These are phyloP conservation scores for Varroa destructor DNA, from an alignment of 1,140 invertebrate species.

Conservation along the genomic window DNA sequence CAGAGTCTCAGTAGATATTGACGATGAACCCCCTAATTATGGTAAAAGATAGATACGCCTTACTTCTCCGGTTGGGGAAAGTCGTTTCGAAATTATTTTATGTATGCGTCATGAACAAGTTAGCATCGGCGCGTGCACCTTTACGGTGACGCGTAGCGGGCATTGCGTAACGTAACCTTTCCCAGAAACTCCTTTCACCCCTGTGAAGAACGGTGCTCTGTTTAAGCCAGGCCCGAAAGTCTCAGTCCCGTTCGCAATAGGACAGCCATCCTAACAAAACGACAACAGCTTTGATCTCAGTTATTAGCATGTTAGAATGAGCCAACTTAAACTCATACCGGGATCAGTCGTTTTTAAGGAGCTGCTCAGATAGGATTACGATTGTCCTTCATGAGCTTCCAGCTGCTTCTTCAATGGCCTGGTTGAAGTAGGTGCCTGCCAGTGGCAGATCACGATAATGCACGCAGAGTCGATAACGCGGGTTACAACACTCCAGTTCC, in stretches of 20 bases:
- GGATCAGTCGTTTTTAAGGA: conserved; percentile 83
- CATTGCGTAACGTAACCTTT: conserved; percentile 74
- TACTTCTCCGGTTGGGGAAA: too few relatives aligned
- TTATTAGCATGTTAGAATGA: conserved; percentile 72
- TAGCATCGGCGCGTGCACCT: too few relatives aligned
- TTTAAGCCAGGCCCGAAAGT: conserved; percentile 76
- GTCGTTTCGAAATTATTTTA: too few relatives aligned
- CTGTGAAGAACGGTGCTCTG: conserved; percentile 79
- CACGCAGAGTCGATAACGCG: conserved; percentile 75
- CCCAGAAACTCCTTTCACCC: conserved; percentile 85
- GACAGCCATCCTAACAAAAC: conserved; percentile 65
- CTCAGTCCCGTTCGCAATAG: conserved; percentile 60
- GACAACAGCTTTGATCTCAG: conserved; percentile 62
- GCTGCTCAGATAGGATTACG: conserved; percentile 79
- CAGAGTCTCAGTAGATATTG: too few relatives aligned
- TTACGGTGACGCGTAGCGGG: conserved; percentile 44
- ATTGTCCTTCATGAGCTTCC: conserved; percentile 74
- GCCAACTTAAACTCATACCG: conserved; percentile 82
- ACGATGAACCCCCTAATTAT: too few relatives aligned
- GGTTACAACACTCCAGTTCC: conserved; percentile 48
- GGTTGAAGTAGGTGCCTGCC: conserved; percentile 43
- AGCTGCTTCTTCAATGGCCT: conserved; percentile 77
- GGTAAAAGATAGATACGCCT: too few relatives aligned
- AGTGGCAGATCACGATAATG: conserved; percentile 76
- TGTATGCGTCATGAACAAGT: too few relatives aligned